Base-by-base conservation (phyloP, 2,113 vertebrate genomes). In the Canis aureus region DNA sequence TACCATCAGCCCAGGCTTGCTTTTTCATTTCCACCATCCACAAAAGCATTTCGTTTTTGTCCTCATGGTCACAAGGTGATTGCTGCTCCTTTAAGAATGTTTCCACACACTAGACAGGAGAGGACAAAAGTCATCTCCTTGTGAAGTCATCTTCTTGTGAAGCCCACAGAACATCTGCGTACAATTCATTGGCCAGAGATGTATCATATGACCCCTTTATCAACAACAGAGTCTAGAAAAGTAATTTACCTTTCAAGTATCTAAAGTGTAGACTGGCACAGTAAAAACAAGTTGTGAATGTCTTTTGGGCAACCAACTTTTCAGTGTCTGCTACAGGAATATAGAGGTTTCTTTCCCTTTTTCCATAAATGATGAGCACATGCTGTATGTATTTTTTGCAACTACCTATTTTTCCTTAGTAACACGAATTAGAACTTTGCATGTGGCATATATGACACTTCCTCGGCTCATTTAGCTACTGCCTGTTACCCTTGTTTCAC, bases 361-460 rank as follows among this genome's bases (percentile, higher is more conserved):
- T 43, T 29, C 1, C 19, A 64, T 79, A 83, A 60, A 91, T 51
- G 80, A 91, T 51, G 80, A 57, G 11, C 29, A 78, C 20, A 59
- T 64, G 64, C 22, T 82, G 29, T 4, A 62, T 55, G 51, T 38
- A 8, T 76, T 83, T 82, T 66, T 89, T 86, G 69, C 12, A 66
- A 78, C 8, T 51, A 86, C 32, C 49, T 74, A 22, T 82, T 89
- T 96, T 95, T 97, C 73, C 43, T 94, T 90, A 38, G 62, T 53
- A 51, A 25, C 25, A 15, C 29, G 29, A 93, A 91, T 85, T 29
- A 95, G 35, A 96, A 81, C 71, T 69, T 94, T 69, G 35, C 1
- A 20, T 9, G 6, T 69, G 74, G 51, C 11, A 16, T 59, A 4
- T 64, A 8, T 66, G 66, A 55, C 55, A 62, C 57, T 38, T 66